phyloP scores from a whole-genome alignment of 2,113 vertebrate species.

The Dromaius novaehollandiae region DNA sequence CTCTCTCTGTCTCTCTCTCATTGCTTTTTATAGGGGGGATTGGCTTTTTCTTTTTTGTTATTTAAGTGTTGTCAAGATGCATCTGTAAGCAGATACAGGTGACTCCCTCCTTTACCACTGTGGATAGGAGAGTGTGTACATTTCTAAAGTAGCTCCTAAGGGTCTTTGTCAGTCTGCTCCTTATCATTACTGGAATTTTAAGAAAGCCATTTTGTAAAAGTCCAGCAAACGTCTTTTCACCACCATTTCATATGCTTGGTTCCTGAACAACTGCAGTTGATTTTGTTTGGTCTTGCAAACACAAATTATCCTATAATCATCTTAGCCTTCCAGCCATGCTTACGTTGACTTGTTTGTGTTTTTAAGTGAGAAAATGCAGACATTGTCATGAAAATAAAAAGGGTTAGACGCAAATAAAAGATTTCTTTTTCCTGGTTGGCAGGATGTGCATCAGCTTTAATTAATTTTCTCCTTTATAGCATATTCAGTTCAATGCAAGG shows the following conservation, averaged over 20 bases:
- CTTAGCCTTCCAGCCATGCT: conserved; percentile 56
- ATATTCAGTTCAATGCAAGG: background rate
- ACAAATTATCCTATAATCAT: conserved; percentile 68
- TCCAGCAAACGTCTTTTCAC: conserved; percentile 18
- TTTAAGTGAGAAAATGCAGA: conserved; percentile 39
- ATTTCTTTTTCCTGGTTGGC: background rate
- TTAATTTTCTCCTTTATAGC: background rate
- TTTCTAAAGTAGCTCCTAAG: background rate
- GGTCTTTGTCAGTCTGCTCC: background rate
- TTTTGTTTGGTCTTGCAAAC: conserved; percentile 74
- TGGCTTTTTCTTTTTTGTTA: background rate
- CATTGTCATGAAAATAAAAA: conserved; percentile 28
- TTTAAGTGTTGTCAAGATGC: background rate
- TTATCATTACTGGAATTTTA: background rate
- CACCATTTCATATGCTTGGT: conserved; percentile 1
- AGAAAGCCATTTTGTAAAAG: background rate
- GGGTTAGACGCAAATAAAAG: background rate
- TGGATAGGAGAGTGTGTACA: background rate
- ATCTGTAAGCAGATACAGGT: background rate
- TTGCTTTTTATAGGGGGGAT: background rate
- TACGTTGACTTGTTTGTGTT: conserved; percentile 40
- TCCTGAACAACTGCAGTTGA: conserved; percentile 70
- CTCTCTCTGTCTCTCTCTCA: background rate
- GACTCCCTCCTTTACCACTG: fast-evolving
- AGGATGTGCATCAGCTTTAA: background rate